phyloP scores from a whole-genome alignment of 2,113 vertebrate species.

The Tichodroma muraria region DNA sequence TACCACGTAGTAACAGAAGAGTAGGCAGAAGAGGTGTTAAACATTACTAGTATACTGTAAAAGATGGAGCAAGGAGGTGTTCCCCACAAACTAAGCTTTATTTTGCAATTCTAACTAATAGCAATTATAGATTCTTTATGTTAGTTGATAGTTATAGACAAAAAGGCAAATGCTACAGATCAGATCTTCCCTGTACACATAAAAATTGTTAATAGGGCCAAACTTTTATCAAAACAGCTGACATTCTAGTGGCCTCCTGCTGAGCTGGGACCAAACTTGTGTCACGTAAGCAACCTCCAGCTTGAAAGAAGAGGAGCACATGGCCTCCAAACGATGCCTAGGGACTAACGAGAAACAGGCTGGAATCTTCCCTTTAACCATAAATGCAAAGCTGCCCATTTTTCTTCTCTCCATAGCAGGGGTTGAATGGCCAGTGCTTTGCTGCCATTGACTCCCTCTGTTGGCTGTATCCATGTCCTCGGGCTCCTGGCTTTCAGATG shows the following conservation, averaged over 20 bases:
- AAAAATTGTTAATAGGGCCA: background rate
- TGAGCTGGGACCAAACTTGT: background rate
- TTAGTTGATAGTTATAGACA: background rate
- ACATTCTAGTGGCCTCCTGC: background rate
- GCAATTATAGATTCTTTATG: background rate
- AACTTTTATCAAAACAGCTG: background rate
- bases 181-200: background rate
- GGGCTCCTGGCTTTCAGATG: slow-evolving; percentile 33
- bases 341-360: background rate
- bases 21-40: background rate
- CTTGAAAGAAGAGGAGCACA: background rate
- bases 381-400: background rate
- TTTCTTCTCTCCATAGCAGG: background rate
- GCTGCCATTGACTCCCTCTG: slow-evolving; percentile 35
- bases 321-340: background rate
- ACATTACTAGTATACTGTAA: background rate
- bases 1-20: background rate
- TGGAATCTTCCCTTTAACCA: background rate
- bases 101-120: background rate
- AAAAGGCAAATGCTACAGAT: background rate
- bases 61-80: background rate
- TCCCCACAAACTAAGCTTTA: background rate
- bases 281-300: background rate
- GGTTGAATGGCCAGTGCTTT: background rate
- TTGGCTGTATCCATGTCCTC: background rate